Percentiles rank a stretch among this genome's conserved stretches.
phyloP scores from a whole-genome alignment of 2,888 invertebrate species.

The Limnephilus marmoratus region DNA sequence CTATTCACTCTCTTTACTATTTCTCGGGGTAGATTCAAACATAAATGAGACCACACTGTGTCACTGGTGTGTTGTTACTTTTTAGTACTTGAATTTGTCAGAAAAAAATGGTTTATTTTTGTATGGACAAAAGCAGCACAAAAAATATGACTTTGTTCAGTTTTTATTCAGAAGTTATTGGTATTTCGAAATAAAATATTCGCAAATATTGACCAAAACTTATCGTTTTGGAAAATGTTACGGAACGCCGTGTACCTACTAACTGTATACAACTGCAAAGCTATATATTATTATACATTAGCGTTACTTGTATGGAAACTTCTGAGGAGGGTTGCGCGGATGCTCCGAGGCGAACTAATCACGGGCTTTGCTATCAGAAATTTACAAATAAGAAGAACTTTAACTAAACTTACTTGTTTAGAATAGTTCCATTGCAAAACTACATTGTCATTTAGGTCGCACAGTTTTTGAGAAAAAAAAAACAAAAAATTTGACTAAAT shows the following conservation, averaged over 20 bases:
- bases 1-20: neutral
- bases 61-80: neutral
- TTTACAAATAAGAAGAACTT: neutral
- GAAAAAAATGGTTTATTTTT: neutral
- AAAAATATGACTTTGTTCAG: neutral
- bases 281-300: neutral
- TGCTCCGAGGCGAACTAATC: neutral
- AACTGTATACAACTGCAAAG: neutral
- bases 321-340: neutral
- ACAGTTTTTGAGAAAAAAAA: no score
- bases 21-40: neutral
- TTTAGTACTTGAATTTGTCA: neutral
- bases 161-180: neutral
- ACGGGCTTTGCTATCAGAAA: neutral
- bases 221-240: neutral
- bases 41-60: neutral
- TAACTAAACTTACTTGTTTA: neutral
- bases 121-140: neutral
- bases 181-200: neutral
- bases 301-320: neutral
- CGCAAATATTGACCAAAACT: neutral
- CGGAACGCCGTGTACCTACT: neutral
- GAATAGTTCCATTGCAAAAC: neutral
- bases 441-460: neutral
- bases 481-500: neutral